phyloP scores from a whole-genome alignment of 2,888 invertebrate species.

The Cactoblastis cactorum region DNA sequence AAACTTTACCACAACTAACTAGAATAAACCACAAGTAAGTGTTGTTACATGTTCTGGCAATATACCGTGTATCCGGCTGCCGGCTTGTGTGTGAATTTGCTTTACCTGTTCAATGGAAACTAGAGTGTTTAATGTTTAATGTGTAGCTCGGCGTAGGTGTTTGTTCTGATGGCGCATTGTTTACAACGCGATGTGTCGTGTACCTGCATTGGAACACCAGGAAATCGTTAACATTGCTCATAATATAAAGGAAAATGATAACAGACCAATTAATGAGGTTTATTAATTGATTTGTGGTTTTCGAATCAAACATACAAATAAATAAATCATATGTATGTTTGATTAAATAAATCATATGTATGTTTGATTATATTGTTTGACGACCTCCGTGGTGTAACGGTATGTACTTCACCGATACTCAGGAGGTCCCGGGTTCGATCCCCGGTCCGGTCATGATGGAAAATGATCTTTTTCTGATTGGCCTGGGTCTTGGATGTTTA shows the following conservation, averaged over 20 bases:
- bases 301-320: not conserved
- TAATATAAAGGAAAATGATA: constrained; percentile 10
- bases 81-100: constrained; percentile 27
- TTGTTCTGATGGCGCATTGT: not conserved
- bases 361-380: no score
- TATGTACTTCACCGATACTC: no score
- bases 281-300: not conserved
- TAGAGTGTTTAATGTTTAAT: constrained; percentile 31
- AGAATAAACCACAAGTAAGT: not conserved
- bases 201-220: constrained; percentile 2
- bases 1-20: no score
- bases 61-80: not conserved
- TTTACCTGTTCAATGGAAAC: constrained; percentile 48
- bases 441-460: no score
- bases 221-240: not conserved
- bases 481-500: no score
- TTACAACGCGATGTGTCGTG: not conserved
- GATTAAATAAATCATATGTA: no score
- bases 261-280: not conserved
- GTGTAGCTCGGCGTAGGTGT: constrained; percentile 3
- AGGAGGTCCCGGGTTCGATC: no score
- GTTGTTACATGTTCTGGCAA: not conserved
- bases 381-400: no score
- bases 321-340: no score
- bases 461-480: no score